Conservation (phyloP, 2,113 vertebrate species). For the Callospermophilus lateralis region DNA sequence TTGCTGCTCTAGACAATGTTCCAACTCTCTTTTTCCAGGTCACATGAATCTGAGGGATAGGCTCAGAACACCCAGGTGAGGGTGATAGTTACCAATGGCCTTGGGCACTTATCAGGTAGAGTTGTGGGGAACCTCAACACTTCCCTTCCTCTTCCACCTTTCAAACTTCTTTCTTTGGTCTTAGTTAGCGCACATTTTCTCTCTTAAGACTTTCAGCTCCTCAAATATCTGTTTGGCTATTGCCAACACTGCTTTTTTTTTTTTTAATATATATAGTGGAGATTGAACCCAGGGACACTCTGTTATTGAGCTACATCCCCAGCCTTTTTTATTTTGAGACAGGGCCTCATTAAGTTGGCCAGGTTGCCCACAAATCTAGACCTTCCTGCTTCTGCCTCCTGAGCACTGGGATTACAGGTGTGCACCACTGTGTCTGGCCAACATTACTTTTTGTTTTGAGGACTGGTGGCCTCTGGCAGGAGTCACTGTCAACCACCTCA, state of each 20-base stretch:
- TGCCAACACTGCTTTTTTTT: neutral
- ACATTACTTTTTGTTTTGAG: neutral
- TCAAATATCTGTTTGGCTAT: neutral
- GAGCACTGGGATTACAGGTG: no score
- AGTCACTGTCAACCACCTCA: neutral
- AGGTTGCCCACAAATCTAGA: no score
- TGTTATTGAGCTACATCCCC: no score
- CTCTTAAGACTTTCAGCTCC: neutral
- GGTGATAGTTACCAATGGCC: neutral
- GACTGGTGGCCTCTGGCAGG: neutral
- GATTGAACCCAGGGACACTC: no score
- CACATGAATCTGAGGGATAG: neutral
- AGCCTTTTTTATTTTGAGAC: no score
- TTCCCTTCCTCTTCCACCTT: neutral
- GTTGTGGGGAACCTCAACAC: neutral
- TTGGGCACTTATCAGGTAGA: neutral
- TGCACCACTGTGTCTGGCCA: no score
- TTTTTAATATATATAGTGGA: no score
- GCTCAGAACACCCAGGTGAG: neutral
- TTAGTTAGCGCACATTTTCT: neutral
- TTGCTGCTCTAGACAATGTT: conserved; percentile 21
- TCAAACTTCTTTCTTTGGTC: neutral
- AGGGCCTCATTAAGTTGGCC: no score
- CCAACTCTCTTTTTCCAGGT: neutral
- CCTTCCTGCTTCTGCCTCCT: no score